Percentiles rank a stretch among this genome's conserved stretches.
phyloP scores from a whole-genome alignment of 2,113 vertebrate genomes.

The Scalopus aquaticus region DNA sequence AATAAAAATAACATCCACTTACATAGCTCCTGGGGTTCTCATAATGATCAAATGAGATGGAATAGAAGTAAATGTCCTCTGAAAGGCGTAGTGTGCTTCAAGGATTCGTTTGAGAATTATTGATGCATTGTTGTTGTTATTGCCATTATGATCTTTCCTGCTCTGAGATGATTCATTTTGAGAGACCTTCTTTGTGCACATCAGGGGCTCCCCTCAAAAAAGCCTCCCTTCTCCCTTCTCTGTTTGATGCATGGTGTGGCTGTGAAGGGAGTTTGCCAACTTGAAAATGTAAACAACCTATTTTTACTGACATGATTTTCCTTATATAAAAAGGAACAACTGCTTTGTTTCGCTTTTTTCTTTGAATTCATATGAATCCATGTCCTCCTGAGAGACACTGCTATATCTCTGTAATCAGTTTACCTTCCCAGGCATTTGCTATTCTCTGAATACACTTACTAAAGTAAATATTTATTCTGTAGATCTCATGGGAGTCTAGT shows the following conservation, averaged over 20 bases:
- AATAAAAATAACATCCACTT: constrained; percentile 9
- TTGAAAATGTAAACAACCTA: constrained; percentile 62
- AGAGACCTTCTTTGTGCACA: neutral
- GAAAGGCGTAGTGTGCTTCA: constrained; percentile 19
- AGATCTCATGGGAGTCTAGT: neutral
- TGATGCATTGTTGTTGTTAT: constrained; percentile 52
- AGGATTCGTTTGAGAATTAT: neutral
- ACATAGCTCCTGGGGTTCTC: constrained; percentile 30
- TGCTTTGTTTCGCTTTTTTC: neutral
- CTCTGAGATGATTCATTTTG: constrained; percentile 36
- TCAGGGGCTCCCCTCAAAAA: neutral
- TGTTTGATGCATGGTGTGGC: constrained; percentile 14
- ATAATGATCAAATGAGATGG: constrained; percentile 50
- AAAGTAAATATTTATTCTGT: constrained; percentile 46
- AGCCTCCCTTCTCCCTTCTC: neutral
- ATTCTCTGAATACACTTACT: constrained; percentile 40
- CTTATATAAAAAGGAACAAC: constrained; percentile 29
- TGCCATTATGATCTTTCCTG: constrained; percentile 32
- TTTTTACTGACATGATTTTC: constrained; percentile 61
- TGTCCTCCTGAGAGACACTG: constrained; percentile 27
- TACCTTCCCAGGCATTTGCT: constrained; percentile 21
- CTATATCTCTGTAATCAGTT: constrained; percentile 60
- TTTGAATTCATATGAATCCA: constrained; percentile 42
- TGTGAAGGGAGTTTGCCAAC: constrained; percentile 13
- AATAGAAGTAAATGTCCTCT: constrained; percentile 39